phyloP scores from a whole-genome alignment of 2,797 vertebrate species.

The Amphiprion clarkii region DNA sequence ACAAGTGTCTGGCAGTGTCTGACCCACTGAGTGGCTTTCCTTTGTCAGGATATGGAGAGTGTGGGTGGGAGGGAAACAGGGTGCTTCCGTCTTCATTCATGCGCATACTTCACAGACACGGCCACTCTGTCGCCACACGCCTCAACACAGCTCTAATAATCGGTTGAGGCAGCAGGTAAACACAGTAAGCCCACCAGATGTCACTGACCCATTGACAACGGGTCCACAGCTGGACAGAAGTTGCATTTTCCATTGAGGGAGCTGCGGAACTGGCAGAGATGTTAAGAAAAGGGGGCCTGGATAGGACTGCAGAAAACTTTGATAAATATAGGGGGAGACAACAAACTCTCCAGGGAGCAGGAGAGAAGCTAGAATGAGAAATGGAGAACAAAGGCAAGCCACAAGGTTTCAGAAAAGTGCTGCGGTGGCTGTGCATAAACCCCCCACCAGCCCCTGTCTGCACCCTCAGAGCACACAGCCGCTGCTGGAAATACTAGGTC shows the following conservation, averaged over 20 bases:
- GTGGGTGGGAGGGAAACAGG: slow-evolving; percentile 62
- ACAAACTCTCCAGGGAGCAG: slow-evolving; percentile 50
- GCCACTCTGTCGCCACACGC: slow-evolving; percentile 58
- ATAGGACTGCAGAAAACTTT: slow-evolving; percentile 52
- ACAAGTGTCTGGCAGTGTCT: slow-evolving; percentile 70
- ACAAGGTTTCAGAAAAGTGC: slow-evolving; percentile 62
- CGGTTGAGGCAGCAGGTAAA: slow-evolving; percentile 57
- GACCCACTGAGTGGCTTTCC: slow-evolving; percentile 76
- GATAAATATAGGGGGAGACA: slow-evolving; percentile 70
- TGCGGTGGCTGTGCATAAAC: slow-evolving; percentile 59
- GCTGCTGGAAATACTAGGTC: slow-evolving; percentile 70
- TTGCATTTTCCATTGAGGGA: slow-evolving; percentile 16
- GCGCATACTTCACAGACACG: slow-evolving; percentile 57
- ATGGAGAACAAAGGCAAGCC: slow-evolving; percentile 69
- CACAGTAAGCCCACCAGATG: slow-evolving; percentile 40
- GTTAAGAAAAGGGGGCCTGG: slow-evolving; percentile 5
- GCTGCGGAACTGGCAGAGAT: slow-evolving; percentile 7
- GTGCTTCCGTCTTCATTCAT: slow-evolving; percentile 72
- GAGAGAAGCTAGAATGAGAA: slow-evolving; percentile 61
- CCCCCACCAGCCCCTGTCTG: slow-evolving; percentile 41
- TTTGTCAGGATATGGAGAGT: slow-evolving; percentile 74
- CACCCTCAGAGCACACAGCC: slow-evolving; percentile 48
- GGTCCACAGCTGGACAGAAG: slow-evolving; percentile 27
- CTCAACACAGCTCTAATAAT: slow-evolving; percentile 45
- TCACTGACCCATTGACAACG: slow-evolving; percentile 24